These are phyloP conservation scores for Characodon lateralis DNA, from an alignment of 2,797 vertebrate species.

Conservation along the genomic window DNA sequence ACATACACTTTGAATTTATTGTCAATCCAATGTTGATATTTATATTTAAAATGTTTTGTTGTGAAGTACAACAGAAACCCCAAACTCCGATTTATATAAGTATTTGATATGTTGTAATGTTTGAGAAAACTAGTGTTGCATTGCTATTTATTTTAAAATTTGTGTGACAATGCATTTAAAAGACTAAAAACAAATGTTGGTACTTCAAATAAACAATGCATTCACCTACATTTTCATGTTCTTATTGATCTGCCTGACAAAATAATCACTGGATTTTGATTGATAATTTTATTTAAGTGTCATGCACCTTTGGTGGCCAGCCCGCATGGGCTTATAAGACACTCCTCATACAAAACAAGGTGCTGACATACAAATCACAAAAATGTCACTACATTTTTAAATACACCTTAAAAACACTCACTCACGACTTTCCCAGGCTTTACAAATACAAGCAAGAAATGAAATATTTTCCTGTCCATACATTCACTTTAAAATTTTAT, in stretches of 20 bases:
- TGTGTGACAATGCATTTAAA: constrained; percentile 22
- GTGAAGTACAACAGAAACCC: constrained; percentile 10
- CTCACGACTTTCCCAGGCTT: no score
- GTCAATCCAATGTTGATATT: constrained; percentile 3
- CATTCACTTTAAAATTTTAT: no score
- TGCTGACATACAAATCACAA: no score
- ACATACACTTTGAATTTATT: constrained; percentile 11
- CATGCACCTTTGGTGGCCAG: no score
- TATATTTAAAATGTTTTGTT: constrained; percentile 42
- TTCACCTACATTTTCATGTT: constrained; percentile 7
- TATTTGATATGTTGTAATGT: constrained; percentile 35
- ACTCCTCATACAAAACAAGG: no score
- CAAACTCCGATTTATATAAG: constrained; percentile 31
- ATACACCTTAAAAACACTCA: no score
- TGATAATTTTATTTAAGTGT: no score
- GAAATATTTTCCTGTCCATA: no score
- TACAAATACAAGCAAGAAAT: no score
- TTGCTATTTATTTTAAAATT: constrained; percentile 56
- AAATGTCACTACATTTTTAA: no score
- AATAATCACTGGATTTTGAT: background rate
- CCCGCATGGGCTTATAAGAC: no score
- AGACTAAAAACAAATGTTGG: constrained; percentile 37
- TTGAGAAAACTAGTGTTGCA: constrained; percentile 34
- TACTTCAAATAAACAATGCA: constrained; percentile 44
- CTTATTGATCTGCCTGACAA: background rate